Conservation (phyloP, 2,113 vertebrate genomes). For the Trogon melanurus region DNA sequence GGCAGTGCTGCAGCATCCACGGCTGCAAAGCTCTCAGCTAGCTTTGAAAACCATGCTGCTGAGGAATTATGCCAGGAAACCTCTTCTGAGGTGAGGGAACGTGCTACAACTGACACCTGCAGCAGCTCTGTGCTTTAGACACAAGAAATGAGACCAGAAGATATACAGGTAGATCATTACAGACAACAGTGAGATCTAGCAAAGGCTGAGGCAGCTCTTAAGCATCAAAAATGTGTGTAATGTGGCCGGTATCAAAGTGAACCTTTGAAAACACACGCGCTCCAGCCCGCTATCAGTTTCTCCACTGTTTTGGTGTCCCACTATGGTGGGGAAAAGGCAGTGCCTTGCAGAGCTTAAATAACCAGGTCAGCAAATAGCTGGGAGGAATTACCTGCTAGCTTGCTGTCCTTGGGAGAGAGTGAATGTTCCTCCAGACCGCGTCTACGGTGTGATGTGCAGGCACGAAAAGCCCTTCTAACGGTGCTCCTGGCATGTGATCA, state of each 20-base stretch:
- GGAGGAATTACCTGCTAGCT: conserved; percentile 6
- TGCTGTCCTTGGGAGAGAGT: not conserved
- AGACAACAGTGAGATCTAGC: not conserved
- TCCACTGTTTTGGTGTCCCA: not conserved
- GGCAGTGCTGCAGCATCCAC: not conserved
- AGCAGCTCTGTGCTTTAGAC: not conserved
- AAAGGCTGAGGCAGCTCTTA: not conserved
- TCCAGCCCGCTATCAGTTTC: not conserved
- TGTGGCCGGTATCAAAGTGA: not conserved
- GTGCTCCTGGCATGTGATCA: not conserved
- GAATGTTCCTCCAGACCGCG: not conserved
- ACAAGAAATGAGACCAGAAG: not conserved
- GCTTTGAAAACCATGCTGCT: not conserved
- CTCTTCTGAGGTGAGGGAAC: not conserved
- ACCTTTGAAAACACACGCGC: not conserved
- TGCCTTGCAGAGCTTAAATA: not conserved
- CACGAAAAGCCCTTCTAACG: accelerated
- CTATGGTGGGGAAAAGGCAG: not conserved
- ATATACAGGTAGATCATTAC: accelerated
- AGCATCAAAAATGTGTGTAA: not conserved
- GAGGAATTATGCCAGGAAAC: not conserved
- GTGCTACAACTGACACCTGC: not conserved
- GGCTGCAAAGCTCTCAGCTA: not conserved
- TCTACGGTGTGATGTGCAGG: accelerated
- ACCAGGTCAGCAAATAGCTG: not conserved